Base-by-base conservation (phyloP, 2,113 vertebrate genomes). In the Oreochromis tanganicae region DNA sequence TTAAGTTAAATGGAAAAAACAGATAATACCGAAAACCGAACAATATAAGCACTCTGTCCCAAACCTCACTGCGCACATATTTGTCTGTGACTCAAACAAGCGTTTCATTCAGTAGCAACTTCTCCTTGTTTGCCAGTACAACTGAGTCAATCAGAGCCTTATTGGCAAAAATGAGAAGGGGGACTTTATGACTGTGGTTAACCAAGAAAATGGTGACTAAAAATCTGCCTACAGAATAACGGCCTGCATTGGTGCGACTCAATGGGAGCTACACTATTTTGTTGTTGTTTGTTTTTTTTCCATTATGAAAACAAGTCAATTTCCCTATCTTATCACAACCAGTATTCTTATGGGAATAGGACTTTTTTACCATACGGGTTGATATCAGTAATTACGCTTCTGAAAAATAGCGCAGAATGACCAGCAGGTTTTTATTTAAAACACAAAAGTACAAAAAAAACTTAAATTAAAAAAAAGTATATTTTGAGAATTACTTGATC, bases 71-170 rank as follows among this genome's bases (percentile, higher is more conserved):
- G 0, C 1, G 2, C 46, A 78, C 10, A 78, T n/a, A 34, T 78
- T 50, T 78, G n/a, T 8, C 11, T 78, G 27, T 34, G 46, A 78
- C n/a, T 78, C 46, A 78, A 78, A 78, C 17, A 52, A 8, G 46
- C 7, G 32, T 5, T 19, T 50, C 46, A 34, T 78, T 78, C 0
- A 78, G 73, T 78, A 78, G 5, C 27, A 34, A 13, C 46, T n/a
- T 78, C 46, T 52, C 73, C 73, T 1, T n/a, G 27, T 50, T 32
- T n/a, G 27, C 0, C 17, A n/a, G 16, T 3, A 48, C 17, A 78
- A 32, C 10, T 78, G 73, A 52, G 16, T 78, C 73, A 78, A n/a
- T 52, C 46, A 34, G 73, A 78, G 46, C 17, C 73, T 78, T 52
- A 12, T 52, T 13, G 73, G 46, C 6, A 78, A 52, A 78, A 78